Conservation (phyloP, 2,113 vertebrate species). For the Syngnathus typhle region DNA sequence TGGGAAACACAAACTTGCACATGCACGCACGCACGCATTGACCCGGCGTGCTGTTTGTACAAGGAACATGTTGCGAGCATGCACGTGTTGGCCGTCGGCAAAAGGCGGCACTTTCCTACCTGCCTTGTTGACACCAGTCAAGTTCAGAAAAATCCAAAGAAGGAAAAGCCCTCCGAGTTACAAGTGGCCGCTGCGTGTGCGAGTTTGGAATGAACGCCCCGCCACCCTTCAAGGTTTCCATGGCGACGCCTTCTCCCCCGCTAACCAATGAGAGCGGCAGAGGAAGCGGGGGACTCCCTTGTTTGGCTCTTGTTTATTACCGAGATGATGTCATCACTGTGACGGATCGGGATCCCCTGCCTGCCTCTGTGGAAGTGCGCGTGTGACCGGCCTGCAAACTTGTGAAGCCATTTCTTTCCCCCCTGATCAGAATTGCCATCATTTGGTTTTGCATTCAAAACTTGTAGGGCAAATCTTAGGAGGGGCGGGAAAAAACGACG, state of each 20-base stretch:
- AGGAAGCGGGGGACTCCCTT: constrained; percentile 59
- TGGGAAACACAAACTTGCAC: background rate
- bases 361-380: constrained; percentile 1
- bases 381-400: constrained; percentile 49
- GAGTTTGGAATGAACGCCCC: constrained; percentile 57
- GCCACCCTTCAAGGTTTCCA: constrained; percentile 31
- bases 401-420: constrained; percentile 10
- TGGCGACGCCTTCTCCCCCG: constrained; percentile 48
- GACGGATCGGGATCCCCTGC: constrained; percentile 61
- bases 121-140: background rate
- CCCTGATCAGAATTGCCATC: no score
- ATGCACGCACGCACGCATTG: background rate
- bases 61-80: background rate
- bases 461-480: no score
- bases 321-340: constrained; percentile 59
- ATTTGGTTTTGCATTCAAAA: no score
- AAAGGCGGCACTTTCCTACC: background rate
- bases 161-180: background rate
- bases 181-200: background rate
- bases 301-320: constrained; percentile 38
- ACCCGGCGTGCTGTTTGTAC: background rate
- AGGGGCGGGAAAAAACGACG: background rate
- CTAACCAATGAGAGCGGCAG: constrained; percentile 35
- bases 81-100: no score
- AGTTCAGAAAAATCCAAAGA: background rate